Conservation (phyloP, 2,888 invertebrate genomes). For the Meiosimyza platycephala region DNA sequence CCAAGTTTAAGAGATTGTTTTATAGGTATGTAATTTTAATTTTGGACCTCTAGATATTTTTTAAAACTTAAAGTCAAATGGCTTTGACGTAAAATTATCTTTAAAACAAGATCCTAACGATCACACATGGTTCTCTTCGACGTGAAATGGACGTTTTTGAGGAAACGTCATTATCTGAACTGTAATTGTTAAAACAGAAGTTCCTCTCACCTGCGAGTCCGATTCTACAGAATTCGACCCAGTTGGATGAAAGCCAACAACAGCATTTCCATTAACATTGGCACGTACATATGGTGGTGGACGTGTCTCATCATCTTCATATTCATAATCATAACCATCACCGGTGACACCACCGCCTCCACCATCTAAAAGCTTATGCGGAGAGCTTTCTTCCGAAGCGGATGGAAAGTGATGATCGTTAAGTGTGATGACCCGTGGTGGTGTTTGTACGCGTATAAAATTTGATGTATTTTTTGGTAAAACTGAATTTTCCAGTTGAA, state of each 20-base stretch:
- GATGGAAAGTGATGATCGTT: constrained; percentile 86
- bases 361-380: constrained; percentile 47
- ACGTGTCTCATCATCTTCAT: constrained; percentile 53
- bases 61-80: too few species aligned
- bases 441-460: constrained; percentile 86
- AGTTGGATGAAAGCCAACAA: constrained; percentile 58
- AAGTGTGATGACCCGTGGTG: constrained; percentile 87
- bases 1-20: too few species aligned
- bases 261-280: constrained; percentile 49
- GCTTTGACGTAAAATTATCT: too few species aligned
- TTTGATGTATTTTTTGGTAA: constrained; percentile 76
- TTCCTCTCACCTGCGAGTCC: constrained; percentile 59
- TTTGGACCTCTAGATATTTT: too few species aligned
- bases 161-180: too few species aligned
- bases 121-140: too few species aligned
- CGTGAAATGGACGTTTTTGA: too few species aligned
- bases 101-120: too few species aligned
- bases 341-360: constrained; percentile 34
- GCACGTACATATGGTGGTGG: constrained; percentile 61
- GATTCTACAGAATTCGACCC: constrained; percentile 62
- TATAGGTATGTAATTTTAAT: too few species aligned
- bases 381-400: constrained; percentile 70
- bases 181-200: not conserved
- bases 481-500: constrained; percentile 85
- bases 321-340: constrained; percentile 35